Percentiles rank a stretch among this genome's conserved stretches.
These are phyloP conservation scores for Onychomys arenicola DNA, from an alignment of 2,797 vertebrate species.

Conservation along the genomic window DNA sequence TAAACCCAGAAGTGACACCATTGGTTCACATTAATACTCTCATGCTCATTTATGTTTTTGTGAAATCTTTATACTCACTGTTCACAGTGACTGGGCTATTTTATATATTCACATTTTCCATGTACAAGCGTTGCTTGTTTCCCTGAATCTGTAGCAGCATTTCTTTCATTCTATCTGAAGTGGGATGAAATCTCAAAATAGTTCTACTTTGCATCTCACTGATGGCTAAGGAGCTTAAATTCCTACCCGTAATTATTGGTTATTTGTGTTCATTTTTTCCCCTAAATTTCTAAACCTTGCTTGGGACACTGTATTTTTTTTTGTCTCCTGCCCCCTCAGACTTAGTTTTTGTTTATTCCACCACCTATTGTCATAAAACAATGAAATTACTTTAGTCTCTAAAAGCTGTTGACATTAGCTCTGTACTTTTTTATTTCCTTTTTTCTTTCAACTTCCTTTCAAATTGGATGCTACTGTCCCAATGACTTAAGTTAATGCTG, in stretches of 20 bases:
- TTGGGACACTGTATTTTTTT: background rate
- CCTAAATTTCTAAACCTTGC: background rate
- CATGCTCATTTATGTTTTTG: background rate
- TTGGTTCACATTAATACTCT: background rate
- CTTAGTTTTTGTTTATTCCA: background rate
- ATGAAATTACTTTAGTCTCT: background rate
- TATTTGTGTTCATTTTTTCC: background rate
- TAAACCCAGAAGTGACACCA: background rate
- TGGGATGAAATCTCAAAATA: background rate
- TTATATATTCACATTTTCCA: background rate
- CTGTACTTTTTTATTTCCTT: background rate
- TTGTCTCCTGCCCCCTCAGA: fast-evolving
- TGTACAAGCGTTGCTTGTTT: too few relatives aligned
- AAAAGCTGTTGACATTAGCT: background rate
- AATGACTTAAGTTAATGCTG: background rate
- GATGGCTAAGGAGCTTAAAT: too few relatives aligned
- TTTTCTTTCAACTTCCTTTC: background rate
- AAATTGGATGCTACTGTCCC: background rate
- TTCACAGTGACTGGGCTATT: background rate
- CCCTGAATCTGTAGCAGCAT: background rate
- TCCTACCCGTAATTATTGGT: background rate
- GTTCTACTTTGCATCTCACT: background rate
- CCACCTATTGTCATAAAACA: too few relatives aligned
- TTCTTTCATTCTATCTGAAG: background rate
- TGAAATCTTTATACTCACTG: background rate